These are phyloP conservation scores for Operophtera brumata DNA, from an alignment of 2,888 invertebrate genomes.

Conservation along the genomic window DNA sequence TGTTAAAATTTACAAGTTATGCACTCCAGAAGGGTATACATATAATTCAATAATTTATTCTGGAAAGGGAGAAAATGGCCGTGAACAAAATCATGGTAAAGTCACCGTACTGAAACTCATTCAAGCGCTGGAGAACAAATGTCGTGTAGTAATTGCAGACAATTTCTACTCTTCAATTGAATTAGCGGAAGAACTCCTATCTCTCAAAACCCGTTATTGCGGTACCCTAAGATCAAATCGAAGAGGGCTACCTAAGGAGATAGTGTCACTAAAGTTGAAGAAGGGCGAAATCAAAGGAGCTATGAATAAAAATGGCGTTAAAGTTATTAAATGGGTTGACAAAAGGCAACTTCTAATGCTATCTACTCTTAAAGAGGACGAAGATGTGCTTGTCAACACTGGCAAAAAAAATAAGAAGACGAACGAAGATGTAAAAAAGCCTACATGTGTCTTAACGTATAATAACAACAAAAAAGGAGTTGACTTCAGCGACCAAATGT, in stretches of 20 bases:
- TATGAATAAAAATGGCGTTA: constrained; percentile 25
- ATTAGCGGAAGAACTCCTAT: constrained; percentile 24
- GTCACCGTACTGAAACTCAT: constrained; percentile 22
- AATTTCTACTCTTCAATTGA: constrained; percentile 28
- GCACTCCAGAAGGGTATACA: constrained; percentile 26
- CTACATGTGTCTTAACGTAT: constrained; percentile 12
- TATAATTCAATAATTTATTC: constrained; percentile 23
- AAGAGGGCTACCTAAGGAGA: constrained; percentile 21
- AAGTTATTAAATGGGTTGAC: constrained; percentile 29
- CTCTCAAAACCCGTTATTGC: constrained; percentile 24
- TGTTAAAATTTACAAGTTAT: constrained; percentile 41
- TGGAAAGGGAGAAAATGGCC: constrained; percentile 22
- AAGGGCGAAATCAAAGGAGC: constrained; percentile 20
- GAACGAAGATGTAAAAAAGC: constrained; percentile 12
- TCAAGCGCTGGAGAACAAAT: constrained; percentile 20
- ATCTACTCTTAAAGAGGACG: constrained; percentile 20
- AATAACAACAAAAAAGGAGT: constrained; percentile 31
- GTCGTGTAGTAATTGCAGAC: constrained; percentile 24
- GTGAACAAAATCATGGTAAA: constrained; percentile 23
- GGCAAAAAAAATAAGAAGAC: constrained; percentile 7
- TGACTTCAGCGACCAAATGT: constrained; percentile 32
- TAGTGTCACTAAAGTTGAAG: constrained; percentile 24
- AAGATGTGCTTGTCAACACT: constrained; percentile 14
- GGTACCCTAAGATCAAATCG: constrained; percentile 24
- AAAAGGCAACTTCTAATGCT: constrained; percentile 27